Percentiles rank a stretch among this genome's conserved stretches.
These are phyloP conservation scores for Augochlora pura DNA, from an alignment of 1,140 invertebrate genomes.

Conservation along the genomic window DNA sequence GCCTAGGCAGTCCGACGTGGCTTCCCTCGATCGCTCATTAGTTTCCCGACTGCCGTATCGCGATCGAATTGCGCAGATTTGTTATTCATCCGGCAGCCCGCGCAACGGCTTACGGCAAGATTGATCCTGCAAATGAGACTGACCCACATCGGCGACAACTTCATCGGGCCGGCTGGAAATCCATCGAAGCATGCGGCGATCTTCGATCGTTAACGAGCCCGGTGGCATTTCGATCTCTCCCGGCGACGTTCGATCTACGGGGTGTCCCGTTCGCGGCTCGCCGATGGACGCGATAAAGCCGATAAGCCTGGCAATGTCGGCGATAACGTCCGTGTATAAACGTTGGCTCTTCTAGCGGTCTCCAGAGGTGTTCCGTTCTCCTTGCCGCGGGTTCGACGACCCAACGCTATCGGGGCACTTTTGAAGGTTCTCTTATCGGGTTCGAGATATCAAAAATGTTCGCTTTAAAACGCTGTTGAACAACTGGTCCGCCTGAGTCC, in stretches of 20 bases:
- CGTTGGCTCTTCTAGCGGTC: too few relatives aligned
- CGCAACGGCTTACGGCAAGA: conserved; percentile 2
- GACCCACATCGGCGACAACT: conserved; percentile 17
- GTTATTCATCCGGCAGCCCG: conserved; percentile 28
- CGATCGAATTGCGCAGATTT: conserved; percentile 15
- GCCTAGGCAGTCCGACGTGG: neutral
- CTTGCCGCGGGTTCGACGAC: neutral
- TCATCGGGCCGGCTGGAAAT: conserved; percentile 3
- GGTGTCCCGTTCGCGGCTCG: neutral
- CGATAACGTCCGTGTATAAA: neutral
- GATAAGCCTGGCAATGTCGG: neutral
- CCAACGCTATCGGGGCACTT: neutral
- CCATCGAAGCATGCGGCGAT: conserved; percentile 13
- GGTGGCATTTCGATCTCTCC: conserved; percentile 3
- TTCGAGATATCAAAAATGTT: neutral
- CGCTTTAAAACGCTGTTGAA: neutral
- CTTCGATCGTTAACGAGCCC: neutral
- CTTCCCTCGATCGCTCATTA: neutral
- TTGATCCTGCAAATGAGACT: conserved; percentile 18
- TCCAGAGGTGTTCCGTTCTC: too few relatives aligned
- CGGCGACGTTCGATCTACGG: neutral
- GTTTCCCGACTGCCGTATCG: conserved; percentile 19
- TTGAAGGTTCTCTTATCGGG: conserved; percentile 6
- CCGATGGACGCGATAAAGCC: neutral
- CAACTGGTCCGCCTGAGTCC: neutral